phyloP scores from a whole-genome alignment of 1,140 invertebrate species.

The Melanaphis sacchari region DNA sequence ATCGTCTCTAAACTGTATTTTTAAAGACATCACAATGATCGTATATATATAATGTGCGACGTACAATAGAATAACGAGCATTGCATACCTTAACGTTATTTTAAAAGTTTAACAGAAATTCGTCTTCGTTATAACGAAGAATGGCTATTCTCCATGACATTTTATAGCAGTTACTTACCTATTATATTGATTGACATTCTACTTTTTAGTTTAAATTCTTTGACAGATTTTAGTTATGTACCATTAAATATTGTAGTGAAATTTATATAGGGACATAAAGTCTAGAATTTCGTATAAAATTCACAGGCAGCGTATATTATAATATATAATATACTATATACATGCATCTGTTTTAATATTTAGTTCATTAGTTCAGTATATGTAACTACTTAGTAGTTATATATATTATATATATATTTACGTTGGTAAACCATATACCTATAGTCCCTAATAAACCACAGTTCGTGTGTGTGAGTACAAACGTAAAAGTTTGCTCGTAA shows the following conservation, averaged over 20 bases:
- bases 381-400: neutral
- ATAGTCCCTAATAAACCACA: neutral
- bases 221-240: neutral
- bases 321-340: neutral
- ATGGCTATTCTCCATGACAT: neutral
- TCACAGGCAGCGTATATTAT: neutral
- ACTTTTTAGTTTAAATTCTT: neutral
- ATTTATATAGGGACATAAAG: neutral
- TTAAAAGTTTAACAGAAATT: neutral
- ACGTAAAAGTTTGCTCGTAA: conserved; percentile 32
- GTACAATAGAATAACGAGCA: neutral
- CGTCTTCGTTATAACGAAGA: neutral
- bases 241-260: neutral
- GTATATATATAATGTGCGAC: too few species aligned
- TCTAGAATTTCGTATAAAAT: neutral
- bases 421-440: neutral
- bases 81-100: neutral
- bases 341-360: neutral
- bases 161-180: neutral
- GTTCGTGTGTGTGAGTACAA: neutral
- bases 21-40: too few species aligned
- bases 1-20: too few species aligned
- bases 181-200: neutral
- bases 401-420: neutral
- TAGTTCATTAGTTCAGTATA: neutral